phyloP scores from a whole-genome alignment of 2,888 invertebrate species.

The Hypomecis punctinalis region DNA sequence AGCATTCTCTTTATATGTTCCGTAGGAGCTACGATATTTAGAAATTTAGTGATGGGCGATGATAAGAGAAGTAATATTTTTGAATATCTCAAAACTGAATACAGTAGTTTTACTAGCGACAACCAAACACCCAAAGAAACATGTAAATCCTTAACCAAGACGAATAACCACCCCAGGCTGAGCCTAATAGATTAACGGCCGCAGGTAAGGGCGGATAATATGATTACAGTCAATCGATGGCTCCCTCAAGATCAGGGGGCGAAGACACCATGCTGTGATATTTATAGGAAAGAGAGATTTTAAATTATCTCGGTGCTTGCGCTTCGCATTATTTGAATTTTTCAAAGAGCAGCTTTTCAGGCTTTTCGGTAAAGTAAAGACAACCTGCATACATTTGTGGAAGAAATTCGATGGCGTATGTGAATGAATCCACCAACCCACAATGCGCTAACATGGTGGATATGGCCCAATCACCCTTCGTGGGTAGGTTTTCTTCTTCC shows the following conservation, averaged over 20 bases:
- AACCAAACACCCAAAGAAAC: slow-evolving; percentile 8
- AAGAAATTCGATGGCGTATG: too few species aligned
- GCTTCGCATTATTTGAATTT: slow-evolving; percentile 19
- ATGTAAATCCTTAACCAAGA: slow-evolving; percentile 52
- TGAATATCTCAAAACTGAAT: too few species aligned
- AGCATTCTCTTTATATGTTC: too few species aligned
- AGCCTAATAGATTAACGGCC: slow-evolving; percentile 69
- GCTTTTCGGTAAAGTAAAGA: too few species aligned
- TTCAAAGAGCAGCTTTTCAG: not conserved
- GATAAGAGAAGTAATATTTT: too few species aligned
- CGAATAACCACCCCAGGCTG: slow-evolving; percentile 53
- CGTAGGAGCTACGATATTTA: too few species aligned
- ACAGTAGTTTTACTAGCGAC: not conserved
- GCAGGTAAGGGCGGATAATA: slow-evolving; percentile 73
- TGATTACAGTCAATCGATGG: slow-evolving; percentile 78
- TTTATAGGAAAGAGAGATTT: slow-evolving; percentile 59
- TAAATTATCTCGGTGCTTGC: slow-evolving; percentile 29
- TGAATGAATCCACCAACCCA: too few species aligned
- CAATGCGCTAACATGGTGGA: too few species aligned
- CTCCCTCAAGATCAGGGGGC: slow-evolving; percentile 62
- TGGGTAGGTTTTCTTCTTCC: too few species aligned
- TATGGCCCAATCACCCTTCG: too few species aligned
- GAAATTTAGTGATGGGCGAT: too few species aligned
- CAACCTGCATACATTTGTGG: too few species aligned
- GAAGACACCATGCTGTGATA: slow-evolving; percentile 66